A percentile compares a stretch with the other conserved stretches of the same genome.
Evolutionary conservation across 2,797 vertebrate species (phyloP).

Genomic region (Cottoperca gobio): DNA sequence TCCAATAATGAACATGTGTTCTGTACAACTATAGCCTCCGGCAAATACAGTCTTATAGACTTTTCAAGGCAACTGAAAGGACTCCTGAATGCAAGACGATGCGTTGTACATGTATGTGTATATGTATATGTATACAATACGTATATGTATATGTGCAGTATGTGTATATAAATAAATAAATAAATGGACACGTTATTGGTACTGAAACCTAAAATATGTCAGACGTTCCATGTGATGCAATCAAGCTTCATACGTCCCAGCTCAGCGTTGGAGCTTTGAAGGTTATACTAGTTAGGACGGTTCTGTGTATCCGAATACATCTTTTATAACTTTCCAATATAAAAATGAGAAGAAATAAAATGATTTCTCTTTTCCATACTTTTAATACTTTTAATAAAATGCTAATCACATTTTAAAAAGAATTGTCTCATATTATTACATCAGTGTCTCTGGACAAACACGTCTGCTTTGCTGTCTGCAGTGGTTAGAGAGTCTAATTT

Average conservation of each 20-base stretch:
- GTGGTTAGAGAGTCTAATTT: constrained; percentile 23
- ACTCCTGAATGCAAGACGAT: neutral
- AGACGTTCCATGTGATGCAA: constrained; percentile 18
- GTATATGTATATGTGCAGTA: too few relatives aligned
- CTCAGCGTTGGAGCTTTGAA: neutral
- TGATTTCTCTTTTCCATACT: neutral
- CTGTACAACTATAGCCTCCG: neutral
- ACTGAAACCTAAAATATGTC: constrained; percentile 1
- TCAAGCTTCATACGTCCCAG: neutral
- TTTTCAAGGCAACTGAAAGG: neutral
- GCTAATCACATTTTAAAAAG: neutral
- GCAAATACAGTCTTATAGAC: constrained; percentile 9
- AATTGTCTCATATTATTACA: neutral
- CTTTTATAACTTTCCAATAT: neutral
- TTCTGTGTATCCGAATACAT: neutral
- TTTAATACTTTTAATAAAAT: constrained; percentile 8
- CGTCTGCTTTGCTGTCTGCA: constrained; percentile 19
- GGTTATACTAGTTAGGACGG: neutral
- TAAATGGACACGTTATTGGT: neutral
- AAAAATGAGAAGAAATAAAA: neutral
- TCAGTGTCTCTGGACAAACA: constrained; percentile 35
- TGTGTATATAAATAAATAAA: too few relatives aligned
- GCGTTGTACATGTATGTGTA: too few relatives aligned
- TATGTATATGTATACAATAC: too few relatives aligned
- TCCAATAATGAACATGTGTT: constrained; percentile 6